Evolutionary conservation across 2,888 invertebrate species (phyloP), one percentile per base, ranked within the genome.

Genomic region (Arrhopalites spinosus): DNA sequence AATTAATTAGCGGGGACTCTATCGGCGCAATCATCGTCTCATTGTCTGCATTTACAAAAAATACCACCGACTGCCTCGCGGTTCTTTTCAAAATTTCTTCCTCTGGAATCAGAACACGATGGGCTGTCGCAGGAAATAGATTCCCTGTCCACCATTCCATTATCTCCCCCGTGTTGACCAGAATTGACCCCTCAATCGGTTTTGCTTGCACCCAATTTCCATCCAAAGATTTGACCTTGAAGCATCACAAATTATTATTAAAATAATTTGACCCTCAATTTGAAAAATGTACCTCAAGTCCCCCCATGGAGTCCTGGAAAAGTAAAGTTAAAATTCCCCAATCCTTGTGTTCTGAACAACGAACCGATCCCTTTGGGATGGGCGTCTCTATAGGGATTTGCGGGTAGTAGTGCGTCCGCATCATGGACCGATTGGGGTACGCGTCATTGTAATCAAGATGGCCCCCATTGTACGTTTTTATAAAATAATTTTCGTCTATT

Each of bases 281-380:
- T 36, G 5, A 7, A 36, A 3, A 3, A 3, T 36, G 5, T 45
- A 68, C 67, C 43, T 67, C 67, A n/a, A 67, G 43, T n/a, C 67
- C 67, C 1, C 67, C 67, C 29, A 67, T 20, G 5, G 43, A n/a
- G n/a, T 67, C 67, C 45, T 67, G 67, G 8, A 67, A 43, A 1
- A 67, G 25, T 13, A 67, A 25, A 43, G 67, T 43, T 11, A 67
- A 20, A 20, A 67, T 43, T 1, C 45, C 67, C 43, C 43, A 67
- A 25, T 67, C 67, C 8, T 29, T 67, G 47, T 67, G 67, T 43
- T 67, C 67, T 1, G 20, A 17, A 67, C 67, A 67, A 2, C 67
- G 43, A 5, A 67, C 43, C 2, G 43, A 20, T 5, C 25, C 25
- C 1, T 11, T 3, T 43, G 23, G 17, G 13, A 43, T 30, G 29